Conservation (phyloP, 2,797 vertebrate species). For the Chaunax sp. region DNA sequence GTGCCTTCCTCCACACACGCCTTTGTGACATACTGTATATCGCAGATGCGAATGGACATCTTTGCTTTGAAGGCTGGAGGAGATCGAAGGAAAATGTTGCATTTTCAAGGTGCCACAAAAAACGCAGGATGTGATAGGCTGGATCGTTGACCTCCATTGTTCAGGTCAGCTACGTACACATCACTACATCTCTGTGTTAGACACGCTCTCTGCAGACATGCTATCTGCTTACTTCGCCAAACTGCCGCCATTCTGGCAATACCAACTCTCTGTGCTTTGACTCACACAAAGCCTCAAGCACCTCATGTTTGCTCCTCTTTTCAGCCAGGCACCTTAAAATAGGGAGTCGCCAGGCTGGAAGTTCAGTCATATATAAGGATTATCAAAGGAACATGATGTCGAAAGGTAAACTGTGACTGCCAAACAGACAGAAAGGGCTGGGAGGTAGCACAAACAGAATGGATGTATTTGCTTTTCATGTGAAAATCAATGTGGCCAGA, state of each 20-base stretch:
- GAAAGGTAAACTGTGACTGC: constrained; percentile 69
- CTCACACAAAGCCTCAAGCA: constrained; percentile 43
- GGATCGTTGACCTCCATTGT: constrained; percentile 44
- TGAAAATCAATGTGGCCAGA: constrained; percentile 80
- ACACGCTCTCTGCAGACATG: constrained; percentile 15
- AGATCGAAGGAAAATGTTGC: constrained; percentile 10
- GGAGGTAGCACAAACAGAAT: constrained; percentile 73
- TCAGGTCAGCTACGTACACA: constrained; percentile 19
- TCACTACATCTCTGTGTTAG: constrained; percentile 27
- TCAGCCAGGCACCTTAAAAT: constrained; percentile 33
- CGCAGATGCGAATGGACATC: constrained; percentile 43
- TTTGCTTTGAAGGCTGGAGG: constrained; percentile 35
- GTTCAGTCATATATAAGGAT: constrained; percentile 59
- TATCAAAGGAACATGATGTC: constrained; percentile 73
- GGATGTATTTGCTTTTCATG: constrained; percentile 81
- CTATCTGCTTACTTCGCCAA: constrained; percentile 36
- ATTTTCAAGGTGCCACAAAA: constrained; percentile 40
- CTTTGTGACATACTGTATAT: constrained; percentile 50
- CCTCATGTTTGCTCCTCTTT: constrained; percentile 50
- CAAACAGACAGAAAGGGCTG: constrained; percentile 60
- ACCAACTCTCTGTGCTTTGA: constrained; percentile 22
- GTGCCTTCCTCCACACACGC: constrained; percentile 42
- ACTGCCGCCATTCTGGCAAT: constrained; percentile 18
- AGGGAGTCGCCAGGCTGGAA: constrained; percentile 43
- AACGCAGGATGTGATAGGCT: constrained; percentile 11